Base-by-base conservation (phyloP, 2,888 invertebrate species). In the Cyclophora punctaria region DNA sequence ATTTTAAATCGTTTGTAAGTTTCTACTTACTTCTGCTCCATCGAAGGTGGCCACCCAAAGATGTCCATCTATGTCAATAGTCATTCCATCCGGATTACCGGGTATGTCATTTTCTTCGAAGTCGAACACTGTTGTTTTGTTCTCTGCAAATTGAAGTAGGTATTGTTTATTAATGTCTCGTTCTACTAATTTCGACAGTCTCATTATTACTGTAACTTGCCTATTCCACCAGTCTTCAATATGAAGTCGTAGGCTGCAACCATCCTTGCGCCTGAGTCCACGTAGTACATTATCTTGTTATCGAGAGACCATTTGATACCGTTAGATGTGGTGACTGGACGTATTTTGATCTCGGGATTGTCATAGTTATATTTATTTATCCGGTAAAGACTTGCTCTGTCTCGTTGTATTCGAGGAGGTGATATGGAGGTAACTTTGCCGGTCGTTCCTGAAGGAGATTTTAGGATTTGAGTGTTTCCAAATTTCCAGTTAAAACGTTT, bases 11-110 rank as follows among this genome's bases (percentile, higher is more conserved):
- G 20, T 7, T n/a, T 42, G 7, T 42, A n/a, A 7, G n/a, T 7
- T 4, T 7, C 20, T 6, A 41, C 34, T 5, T 5, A 48, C 43
- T 35, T 41, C 1, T 35, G 45, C 7, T n/a, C 90, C 92, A 41
- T 71, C 75, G 63, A 74, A 89, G 6, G 89, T 55, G 3, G 90
- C 90, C 33, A 94, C 80, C 93, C 93, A 94, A 40, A 94, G 77
- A 68, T 93, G 92, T 47, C 90, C 93, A 46, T 91, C 84, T 0
- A 74, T 74, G 66, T 94, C 94, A 40, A 92, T 92, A 1, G 93
- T 92, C 93, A 94, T 93, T 7, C 90, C 90, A 64, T 91, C 90
- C 1, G 90, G 90, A 48, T 75, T 44, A 7, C 90, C 89, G 33
- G 41, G 41, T 34, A 53, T 44, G 33, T 44, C 3, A 20, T 45